Evolutionary conservation across 2,113 vertebrate genomes (phyloP).

Genomic region (Gymnogyps californianus): DNA sequence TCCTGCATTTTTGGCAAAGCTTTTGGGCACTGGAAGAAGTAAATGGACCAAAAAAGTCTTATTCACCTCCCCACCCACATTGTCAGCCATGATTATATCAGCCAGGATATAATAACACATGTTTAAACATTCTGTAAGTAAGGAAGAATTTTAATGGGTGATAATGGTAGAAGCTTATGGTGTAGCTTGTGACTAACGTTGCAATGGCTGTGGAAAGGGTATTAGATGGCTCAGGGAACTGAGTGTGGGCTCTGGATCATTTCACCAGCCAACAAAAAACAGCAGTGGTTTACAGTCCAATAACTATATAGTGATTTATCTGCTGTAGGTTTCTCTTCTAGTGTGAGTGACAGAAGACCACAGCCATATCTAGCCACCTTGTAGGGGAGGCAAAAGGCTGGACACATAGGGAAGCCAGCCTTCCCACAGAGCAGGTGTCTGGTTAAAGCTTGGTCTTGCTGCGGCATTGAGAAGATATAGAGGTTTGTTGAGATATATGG

Average conservation of each 20-base stretch:
- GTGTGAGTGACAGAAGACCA: not conserved
- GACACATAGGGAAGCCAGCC: fast-evolving
- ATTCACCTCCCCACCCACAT: constrained; percentile 48
- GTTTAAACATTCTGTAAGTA: constrained; percentile 51
- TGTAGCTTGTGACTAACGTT: not conserved
- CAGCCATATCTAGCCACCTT: not conserved
- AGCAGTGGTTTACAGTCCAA: not conserved
- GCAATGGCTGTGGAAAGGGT: not conserved
- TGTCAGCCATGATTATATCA: constrained; percentile 37
- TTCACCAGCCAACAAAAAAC: not conserved
- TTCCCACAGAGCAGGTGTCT: not conserved
- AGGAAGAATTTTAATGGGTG: constrained; percentile 52
- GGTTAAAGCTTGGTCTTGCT: not conserved
- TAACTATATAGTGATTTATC: not conserved
- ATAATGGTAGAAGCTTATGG: constrained; percentile 23
- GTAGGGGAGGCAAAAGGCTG: not conserved
- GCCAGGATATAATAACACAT: not conserved
- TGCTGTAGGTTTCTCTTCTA: not conserved
- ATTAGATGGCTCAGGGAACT: not conserved
- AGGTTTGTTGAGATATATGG: not conserved
- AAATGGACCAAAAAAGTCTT: constrained; percentile 42
- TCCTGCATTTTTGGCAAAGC: constrained; percentile 41
- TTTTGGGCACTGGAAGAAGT: constrained; percentile 24
- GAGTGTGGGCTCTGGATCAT: not conserved
- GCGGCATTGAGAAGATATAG: not conserved